Percentiles rank a stretch among this genome's conserved stretches.
Conservation (phyloP, 2,888 invertebrate species). For the Synanthedon formicaeformis region DNA sequence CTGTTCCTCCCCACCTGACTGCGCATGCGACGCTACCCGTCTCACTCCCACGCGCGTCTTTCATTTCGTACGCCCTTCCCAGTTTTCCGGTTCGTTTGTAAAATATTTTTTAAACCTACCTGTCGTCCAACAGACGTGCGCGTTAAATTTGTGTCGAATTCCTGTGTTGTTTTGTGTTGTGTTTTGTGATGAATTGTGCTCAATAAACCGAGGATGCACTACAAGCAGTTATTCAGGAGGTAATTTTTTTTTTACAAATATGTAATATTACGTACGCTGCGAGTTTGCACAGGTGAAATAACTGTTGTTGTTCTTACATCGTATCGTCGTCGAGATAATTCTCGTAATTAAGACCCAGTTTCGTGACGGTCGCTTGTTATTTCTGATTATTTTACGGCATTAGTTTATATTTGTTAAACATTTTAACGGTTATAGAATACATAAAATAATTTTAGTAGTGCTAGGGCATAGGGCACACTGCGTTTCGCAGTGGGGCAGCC, state of each 20-base stretch:
- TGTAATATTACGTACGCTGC: neutral
- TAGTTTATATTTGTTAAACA: neutral
- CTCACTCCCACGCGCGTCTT: constrained; percentile 27
- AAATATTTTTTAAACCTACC: constrained; percentile 32
- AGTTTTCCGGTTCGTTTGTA: constrained; percentile 20
- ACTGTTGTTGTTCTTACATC: too few relatives aligned
- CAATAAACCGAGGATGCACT: constrained; percentile 49
- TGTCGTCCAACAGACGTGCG: constrained; percentile 27
- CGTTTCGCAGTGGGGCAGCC: too few relatives aligned
- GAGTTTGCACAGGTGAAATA: neutral
- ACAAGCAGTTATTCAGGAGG: constrained; percentile 61
- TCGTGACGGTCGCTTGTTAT: neutral
- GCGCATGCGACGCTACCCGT: constrained; percentile 16
- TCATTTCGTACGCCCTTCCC: constrained; percentile 26
- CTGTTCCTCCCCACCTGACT: constrained; percentile 16
- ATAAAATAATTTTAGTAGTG: too few relatives aligned
- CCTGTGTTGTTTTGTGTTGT: constrained; percentile 16
- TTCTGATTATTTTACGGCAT: neutral
- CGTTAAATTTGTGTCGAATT: constrained; percentile 10
- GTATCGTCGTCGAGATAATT: too few relatives aligned
- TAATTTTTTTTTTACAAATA: constrained; percentile 13
- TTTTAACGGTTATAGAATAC: too few relatives aligned
- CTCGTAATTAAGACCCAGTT: neutral
- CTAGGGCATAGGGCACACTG: too few relatives aligned
- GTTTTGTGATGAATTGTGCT: constrained; percentile 26